A percentile compares a stretch with the other conserved stretches of the same genome.
These are phyloP conservation scores for Falcunculus frontatus DNA, from an alignment of 2,113 vertebrate genomes.

Conservation along the genomic window DNA sequence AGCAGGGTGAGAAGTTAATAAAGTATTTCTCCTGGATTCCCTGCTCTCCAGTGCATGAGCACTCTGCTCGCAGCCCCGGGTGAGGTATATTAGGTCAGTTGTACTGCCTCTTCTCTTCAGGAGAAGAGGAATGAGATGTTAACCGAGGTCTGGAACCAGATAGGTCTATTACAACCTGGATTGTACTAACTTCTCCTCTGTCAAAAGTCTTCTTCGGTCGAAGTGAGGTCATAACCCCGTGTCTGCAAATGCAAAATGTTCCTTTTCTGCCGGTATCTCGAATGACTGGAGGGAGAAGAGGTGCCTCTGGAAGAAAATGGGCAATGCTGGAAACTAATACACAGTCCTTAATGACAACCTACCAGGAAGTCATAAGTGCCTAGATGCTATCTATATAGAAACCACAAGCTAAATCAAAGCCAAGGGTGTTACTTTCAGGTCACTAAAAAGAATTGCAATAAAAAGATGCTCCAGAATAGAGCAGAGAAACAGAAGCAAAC, in stretches of 20 bases:
- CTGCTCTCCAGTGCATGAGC: not conserved
- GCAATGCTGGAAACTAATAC: not conserved
- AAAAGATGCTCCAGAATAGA: not conserved
- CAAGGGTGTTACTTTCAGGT: not conserved
- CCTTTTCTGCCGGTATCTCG: not conserved
- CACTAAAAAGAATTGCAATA: not conserved
- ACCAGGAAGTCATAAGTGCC: not conserved
- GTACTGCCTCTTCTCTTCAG: not conserved
- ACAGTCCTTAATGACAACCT: not conserved
- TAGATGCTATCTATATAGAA: not conserved
- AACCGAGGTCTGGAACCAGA: not conserved
- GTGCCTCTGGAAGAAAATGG: not conserved
- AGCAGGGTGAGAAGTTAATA: constrained; percentile 7
- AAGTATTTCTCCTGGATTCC: not conserved
- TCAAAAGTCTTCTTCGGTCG: not conserved
- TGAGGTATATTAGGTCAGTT: not conserved
- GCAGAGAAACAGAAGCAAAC: not conserved
- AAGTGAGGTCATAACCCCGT: not conserved
- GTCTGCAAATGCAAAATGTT: not conserved
- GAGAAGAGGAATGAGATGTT: not conserved
- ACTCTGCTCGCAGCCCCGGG: not conserved
- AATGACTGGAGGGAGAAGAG: not conserved
- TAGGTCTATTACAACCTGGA: not conserved
- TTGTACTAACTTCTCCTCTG: not conserved
- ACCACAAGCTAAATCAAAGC: not conserved